Evolutionary conservation across 2,888 invertebrate genomes (phyloP), one percentile per base, ranked within the genome.

Genomic region (Xestia sexstrigata): DNA sequence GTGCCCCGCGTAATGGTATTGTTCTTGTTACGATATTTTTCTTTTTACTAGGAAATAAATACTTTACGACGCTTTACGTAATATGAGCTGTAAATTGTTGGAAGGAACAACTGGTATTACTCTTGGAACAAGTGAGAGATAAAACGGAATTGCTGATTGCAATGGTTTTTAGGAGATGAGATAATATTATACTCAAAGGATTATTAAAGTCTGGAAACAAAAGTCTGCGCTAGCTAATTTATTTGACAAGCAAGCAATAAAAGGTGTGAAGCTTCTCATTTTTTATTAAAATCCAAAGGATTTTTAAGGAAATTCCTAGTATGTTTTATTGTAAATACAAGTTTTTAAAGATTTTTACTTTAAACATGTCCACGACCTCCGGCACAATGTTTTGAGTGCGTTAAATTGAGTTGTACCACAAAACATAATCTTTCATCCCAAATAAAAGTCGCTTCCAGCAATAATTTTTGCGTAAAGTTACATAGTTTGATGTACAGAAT

Each of bases 41-140:
- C 15, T 65, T 92, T 92, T 92, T 92, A 92, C 87, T 89, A 83
- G 87, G 88, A 89, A 92, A 92, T 93, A 92, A 92, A 93, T 92
- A 91, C 89, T 93, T 93, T 92, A 93, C 91, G 92, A 91, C 78
- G 87, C 85, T 87, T 88, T 87, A 84, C 82, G 82, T 82, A 81
- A 85, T 83, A 83, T 79, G 78, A 81, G 86, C 85, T 86, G 87
- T 85, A 89, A 90, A 90, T 83, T 89, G 66, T 77, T 76, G 60
- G 42, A 55, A 66, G 47, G 62, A 76, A 62, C 60, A 74, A 74
- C 75, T 65, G 62, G 26, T 70, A 49, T 67, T 74, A 66, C 71
- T 72, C 66, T 74, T 60, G 30, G 60, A 17, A 55, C 66, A 82
- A 85, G 26, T 73, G 52, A 74, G 72, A 39, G 58, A 76, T 72